Base-by-base conservation (phyloP, 2,888 invertebrate genomes). In the Melipona bicolor region DNA sequence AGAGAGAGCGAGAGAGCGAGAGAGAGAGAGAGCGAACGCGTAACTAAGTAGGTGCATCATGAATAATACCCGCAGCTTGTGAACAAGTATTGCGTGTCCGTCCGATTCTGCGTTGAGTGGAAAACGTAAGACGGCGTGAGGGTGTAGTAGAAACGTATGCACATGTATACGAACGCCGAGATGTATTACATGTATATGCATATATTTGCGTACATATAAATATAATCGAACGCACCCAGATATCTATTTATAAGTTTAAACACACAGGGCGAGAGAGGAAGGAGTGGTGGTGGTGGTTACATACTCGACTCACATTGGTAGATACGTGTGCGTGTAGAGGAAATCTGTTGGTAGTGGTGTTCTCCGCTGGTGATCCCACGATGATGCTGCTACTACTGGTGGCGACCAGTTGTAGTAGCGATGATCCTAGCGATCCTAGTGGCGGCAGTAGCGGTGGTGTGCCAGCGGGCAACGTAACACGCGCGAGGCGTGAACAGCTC, bases 141-240 rank as follows among this genome's bases (percentile, higher is more conserved):
- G 83, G 81, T 77, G 81, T 70, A 71, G 43, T 43, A 71, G 52
- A 27, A 68, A 21, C 70, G 36, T 71, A 65, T 61, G 9, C 9
- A 43, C 1, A 9, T 43, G 2, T 9, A 43, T 9, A 43, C 9
- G 43, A 32, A 61, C 73, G 61, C 52, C 27, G 36, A 21, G 52
- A 27, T 50, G 32, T 43, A 67, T 69, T 67, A 64, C 54, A 11
- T 56, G 54, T 54, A 52, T 43, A 78, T 64, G 59, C 59, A 52
- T 43, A 76, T 68, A 78, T 54, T 56, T 70, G 71, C 74, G 77
- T 86, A 87, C 83, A 84, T 87, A 89, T 89, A 88, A 89, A 89
- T 89, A 93, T 91, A 92, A 92, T 92, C 92, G 91, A 92, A 92
- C 93, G 92, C 91, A 91, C 93, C 93, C 92, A 92, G 92, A 92